A percentile compares a stretch with the other conserved stretches of the same genome.
Evolutionary conservation across 2,888 invertebrate species (phyloP).

Genomic region (Drosophila suboccidentalis): DNA sequence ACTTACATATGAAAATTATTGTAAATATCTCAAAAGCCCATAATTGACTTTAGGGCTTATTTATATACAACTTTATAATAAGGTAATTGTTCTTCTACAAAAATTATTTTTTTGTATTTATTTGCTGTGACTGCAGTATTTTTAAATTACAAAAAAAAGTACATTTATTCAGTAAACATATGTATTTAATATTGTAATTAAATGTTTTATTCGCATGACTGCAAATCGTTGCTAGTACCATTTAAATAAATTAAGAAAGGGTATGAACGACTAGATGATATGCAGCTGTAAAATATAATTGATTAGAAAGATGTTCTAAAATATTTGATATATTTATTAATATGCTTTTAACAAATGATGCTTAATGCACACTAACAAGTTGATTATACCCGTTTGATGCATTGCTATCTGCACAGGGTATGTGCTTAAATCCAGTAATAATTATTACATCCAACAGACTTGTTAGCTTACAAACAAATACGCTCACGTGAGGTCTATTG

Average conservation of each 20-base stretch:
- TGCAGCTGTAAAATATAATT: not conserved
- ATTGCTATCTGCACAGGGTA: not conserved
- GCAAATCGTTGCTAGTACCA: slow-evolving; percentile 6
- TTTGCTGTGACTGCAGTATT: slow-evolving; percentile 37
- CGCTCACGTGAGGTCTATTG: slow-evolving; percentile 3
- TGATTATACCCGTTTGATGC: not conserved
- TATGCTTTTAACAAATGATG: not conserved
- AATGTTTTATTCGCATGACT: slow-evolving; percentile 18
- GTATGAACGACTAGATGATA: not conserved
- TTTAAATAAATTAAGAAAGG: too few relatives aligned
- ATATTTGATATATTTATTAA: not conserved
- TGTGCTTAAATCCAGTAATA: slow-evolving; percentile 6
- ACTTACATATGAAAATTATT: slow-evolving; percentile 62
- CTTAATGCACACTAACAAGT: not conserved
- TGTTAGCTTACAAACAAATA: slow-evolving; percentile 25
- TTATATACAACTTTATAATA: slow-evolving; percentile 34
- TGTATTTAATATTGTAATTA: slow-evolving; percentile 30
- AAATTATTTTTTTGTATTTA: slow-evolving; percentile 25
- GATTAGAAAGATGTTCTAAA: not conserved
- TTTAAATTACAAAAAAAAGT: slow-evolving; percentile 16
- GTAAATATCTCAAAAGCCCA: slow-evolving; percentile 61
- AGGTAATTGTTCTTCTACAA: not conserved
- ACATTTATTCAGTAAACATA: slow-evolving; percentile 31
- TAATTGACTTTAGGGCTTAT: slow-evolving; percentile 50
- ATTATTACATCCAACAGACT: slow-evolving; percentile 20